Conservation (phyloP, 2,113 vertebrate species). For the Xiphorhynchus elegans region DNA sequence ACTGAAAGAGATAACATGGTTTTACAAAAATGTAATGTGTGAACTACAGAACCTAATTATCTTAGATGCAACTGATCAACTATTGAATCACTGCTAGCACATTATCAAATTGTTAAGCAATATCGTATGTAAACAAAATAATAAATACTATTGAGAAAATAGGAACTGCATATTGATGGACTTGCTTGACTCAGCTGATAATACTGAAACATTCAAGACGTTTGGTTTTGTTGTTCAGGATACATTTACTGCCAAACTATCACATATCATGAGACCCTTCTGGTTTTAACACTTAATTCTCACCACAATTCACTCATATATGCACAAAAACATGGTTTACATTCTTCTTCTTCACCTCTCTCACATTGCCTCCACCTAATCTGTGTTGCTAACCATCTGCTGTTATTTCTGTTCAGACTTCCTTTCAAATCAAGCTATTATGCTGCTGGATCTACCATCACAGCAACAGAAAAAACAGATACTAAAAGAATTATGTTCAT, state of each 20-base stretch:
- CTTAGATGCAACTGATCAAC: not conserved
- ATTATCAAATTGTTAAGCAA: not conserved
- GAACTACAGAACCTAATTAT: not conserved
- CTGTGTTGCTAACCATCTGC: not conserved
- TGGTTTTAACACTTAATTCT: not conserved
- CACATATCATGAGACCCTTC: not conserved
- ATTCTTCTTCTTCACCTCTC: not conserved
- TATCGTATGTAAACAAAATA: not conserved
- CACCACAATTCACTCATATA: not conserved
- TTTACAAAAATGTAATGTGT: not conserved
- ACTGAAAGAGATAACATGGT: not conserved
- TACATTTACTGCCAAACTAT: not conserved
- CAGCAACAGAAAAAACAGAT: not conserved
- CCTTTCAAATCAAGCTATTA: not conserved
- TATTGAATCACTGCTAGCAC: not conserved
- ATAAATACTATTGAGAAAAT: not conserved
- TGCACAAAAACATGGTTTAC: not conserved
- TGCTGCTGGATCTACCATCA: not conserved
- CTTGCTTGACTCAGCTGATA: not conserved
- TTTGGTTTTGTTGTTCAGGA: not conserved
- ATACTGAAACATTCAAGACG: not conserved
- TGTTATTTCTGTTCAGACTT: not conserved
- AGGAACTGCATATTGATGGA: not conserved
- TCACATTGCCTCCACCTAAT: not conserved
- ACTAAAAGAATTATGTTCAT: not conserved